Conservation (phyloP, 2,113 vertebrate species). For the Hiodon tergisus region DNA sequence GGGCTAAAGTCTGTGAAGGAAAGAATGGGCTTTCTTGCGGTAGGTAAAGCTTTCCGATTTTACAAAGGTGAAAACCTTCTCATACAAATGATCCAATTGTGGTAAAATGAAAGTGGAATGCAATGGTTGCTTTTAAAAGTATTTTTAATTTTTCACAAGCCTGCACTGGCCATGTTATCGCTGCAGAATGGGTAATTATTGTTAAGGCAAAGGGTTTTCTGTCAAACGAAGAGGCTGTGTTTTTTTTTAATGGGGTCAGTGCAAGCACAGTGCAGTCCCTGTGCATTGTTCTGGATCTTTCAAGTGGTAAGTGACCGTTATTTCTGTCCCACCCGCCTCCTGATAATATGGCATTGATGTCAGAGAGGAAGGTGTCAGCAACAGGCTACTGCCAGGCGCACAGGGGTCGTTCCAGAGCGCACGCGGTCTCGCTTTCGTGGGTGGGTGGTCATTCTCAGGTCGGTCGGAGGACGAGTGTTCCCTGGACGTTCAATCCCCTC, state of each 20-base stretch:
- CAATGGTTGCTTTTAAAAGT: not conserved
- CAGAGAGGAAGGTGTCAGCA: not conserved
- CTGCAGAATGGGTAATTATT: no score
- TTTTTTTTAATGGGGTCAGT: not conserved
- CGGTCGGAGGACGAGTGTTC: not conserved
- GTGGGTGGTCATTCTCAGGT: not conserved
- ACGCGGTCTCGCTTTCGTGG: not conserved
- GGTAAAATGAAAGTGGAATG: not conserved
- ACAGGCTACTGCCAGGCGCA: not conserved
- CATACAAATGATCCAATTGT: no score
- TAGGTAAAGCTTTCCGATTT: slow-evolving; percentile 21
- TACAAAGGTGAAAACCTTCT: not conserved
- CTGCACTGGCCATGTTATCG: not conserved
- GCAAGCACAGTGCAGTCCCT: slow-evolving; percentile 2
- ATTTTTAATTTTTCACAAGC: not conserved
- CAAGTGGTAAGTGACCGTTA: not conserved
- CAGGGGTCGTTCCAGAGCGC: not conserved
- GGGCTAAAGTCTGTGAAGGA: slow-evolving; percentile 6
- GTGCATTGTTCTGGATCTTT: not conserved
- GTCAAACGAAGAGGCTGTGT: slow-evolving; percentile 1
- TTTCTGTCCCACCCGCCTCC: not conserved
- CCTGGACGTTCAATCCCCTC: no score
- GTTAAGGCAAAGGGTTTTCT: not conserved
- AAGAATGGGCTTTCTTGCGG: slow-evolving; percentile 34
- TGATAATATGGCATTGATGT: not conserved